These are phyloP conservation scores for Polyommatus icarus DNA, from an alignment of 2,888 invertebrate genomes.

Conservation along the genomic window DNA sequence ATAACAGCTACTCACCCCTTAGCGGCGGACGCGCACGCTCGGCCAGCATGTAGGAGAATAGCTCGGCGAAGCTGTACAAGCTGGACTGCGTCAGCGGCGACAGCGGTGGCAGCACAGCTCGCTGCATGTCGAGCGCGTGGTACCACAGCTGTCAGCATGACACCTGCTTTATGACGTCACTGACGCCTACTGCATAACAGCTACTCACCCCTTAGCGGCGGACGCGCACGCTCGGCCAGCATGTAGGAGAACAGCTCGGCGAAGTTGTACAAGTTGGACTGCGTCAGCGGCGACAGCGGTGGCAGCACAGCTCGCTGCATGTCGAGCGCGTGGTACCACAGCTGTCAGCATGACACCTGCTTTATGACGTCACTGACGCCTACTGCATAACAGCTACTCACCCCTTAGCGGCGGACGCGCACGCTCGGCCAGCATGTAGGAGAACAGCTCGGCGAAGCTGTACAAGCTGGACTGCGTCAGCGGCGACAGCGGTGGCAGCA, in stretches of 20 bases:
- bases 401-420: constrained; percentile 84
- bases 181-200: too few species aligned
- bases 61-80: too few species aligned
- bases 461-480: constrained; percentile 97
- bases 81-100: too few species aligned
- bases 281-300: constrained; percentile 96
- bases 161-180: neutral
- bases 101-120: too few species aligned
- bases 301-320: constrained; percentile 97
- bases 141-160: too few species aligned
- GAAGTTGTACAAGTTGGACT: constrained; percentile 95
- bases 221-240: constrained; percentile 90
- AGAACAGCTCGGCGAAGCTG: constrained; percentile 92
- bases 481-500: constrained; percentile 94
- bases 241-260: constrained; percentile 93
- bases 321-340: constrained; percentile 96
- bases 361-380: neutral
- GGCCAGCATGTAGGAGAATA: too few species aligned
- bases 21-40: too few species aligned
- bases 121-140: too few species aligned
- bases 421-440: constrained; percentile 95
- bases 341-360: constrained; percentile 79
- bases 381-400: constrained; percentile 38
- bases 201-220: constrained; percentile 78
- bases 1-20: too few species aligned